phyloP scores from a whole-genome alignment of 2,888 invertebrate genomes.

The Heliconius erato region DNA sequence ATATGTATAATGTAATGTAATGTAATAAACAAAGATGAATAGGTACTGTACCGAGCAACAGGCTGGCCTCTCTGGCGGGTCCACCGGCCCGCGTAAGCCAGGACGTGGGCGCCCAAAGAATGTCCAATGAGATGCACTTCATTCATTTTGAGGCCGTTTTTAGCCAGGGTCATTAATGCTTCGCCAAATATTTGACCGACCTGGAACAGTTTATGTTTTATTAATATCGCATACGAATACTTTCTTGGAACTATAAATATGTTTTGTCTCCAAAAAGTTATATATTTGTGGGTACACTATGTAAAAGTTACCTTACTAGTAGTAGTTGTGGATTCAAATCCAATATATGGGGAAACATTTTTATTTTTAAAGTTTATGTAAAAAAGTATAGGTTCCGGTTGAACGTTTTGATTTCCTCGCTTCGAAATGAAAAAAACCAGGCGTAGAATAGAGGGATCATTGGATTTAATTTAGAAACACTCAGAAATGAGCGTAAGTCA shows the following conservation, averaged over 20 bases:
- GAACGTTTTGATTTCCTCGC: too few species aligned
- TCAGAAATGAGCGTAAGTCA: not conserved
- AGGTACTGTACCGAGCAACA: slow-evolving; percentile 67
- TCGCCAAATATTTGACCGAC: slow-evolving; percentile 50
- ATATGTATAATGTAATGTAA: not conserved
- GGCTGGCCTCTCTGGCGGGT: slow-evolving; percentile 64
- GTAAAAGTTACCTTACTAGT: too few species aligned
- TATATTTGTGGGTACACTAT: not conserved
- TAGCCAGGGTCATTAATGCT: slow-evolving; percentile 58
- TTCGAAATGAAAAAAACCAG: too few species aligned
- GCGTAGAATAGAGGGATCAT: too few species aligned
- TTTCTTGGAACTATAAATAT: not conserved
- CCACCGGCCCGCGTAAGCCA: slow-evolving; percentile 72
- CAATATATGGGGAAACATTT: not conserved
- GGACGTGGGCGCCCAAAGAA: slow-evolving; percentile 79
- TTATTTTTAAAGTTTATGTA: not conserved
- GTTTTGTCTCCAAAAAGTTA: not conserved
- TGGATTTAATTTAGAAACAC: too few species aligned
- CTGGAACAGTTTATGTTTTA: slow-evolving; percentile 37
- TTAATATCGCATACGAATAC: too few species aligned
- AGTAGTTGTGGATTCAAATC: not conserved
- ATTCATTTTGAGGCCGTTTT: slow-evolving; percentile 68
- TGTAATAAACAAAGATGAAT: not conserved
- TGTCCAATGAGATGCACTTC: slow-evolving; percentile 76
- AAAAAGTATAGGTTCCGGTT: too few species aligned